phyloP scores from a whole-genome alignment of 2,797 vertebrate species.

The Poecilia wingei region DNA sequence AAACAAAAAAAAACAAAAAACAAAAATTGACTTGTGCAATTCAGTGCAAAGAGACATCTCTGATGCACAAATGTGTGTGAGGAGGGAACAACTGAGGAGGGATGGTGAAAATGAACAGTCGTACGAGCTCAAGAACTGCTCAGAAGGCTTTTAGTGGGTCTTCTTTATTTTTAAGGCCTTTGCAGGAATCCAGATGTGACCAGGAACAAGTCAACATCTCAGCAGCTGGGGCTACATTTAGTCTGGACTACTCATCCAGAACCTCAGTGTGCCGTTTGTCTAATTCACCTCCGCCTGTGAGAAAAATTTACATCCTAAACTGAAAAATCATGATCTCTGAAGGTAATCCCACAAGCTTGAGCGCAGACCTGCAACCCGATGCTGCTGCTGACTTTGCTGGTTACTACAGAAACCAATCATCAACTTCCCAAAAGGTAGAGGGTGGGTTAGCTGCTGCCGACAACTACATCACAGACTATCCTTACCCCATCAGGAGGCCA shows the following conservation, averaged over 20 bases:
- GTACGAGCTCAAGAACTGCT: slow-evolving; percentile 27
- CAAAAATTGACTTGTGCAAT: slow-evolving; percentile 58
- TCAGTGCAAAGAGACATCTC: slow-evolving; percentile 30
- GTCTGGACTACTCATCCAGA: slow-evolving; percentile 28
- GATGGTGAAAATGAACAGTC: slow-evolving; percentile 29
- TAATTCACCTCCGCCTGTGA: background rate
- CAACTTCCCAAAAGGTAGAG: background rate
- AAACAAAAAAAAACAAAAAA: background rate
- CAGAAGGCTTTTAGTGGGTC: slow-evolving; percentile 47
- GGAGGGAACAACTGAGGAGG: background rate
- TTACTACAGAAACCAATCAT: slow-evolving; percentile 20
- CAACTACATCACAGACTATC: background rate
- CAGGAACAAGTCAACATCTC: slow-evolving; percentile 1
- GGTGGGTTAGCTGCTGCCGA: background rate
- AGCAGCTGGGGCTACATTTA: slow-evolving; percentile 44
- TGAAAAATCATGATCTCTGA: background rate
- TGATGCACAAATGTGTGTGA: slow-evolving; percentile 9
- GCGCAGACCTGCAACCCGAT: background rate
- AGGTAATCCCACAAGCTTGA: background rate
- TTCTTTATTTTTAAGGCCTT: slow-evolving; percentile 60
- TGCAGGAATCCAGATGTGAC: slow-evolving; percentile 33
- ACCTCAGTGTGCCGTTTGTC: slow-evolving; percentile 7
- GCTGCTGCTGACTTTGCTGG: background rate
- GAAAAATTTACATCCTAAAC: background rate
- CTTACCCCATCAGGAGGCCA: background rate